A percentile compares a stretch with the other conserved stretches of the same genome.
Conservation (phyloP, 2,888 invertebrate genomes). For the Willowsia nigromaculata region DNA sequence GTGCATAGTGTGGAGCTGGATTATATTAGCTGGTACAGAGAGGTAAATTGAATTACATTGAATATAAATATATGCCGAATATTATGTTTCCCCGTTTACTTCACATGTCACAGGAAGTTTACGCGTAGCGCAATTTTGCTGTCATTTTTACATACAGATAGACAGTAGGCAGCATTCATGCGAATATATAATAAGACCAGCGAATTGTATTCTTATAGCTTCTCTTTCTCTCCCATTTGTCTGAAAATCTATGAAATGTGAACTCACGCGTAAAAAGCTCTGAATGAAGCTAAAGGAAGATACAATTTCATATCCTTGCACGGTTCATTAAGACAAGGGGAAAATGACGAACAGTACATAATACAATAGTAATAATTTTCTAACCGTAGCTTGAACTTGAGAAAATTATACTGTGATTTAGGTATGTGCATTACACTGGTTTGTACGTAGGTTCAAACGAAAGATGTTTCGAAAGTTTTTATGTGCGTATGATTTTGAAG, state of each 20-base stretch:
- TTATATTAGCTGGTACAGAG: neutral
- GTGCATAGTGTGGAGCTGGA: neutral
- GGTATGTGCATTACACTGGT: neutral
- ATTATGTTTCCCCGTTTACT: neutral
- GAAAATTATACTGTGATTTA: neutral
- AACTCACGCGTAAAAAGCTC: neutral
- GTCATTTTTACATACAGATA: too few species aligned
- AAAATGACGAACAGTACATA: neutral
- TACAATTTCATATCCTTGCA: conserved; percentile 1
- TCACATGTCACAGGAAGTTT: neutral
- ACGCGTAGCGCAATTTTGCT: neutral
- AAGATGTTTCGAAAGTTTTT: neutral
- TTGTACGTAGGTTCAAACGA: neutral
- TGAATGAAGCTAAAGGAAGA: neutral
- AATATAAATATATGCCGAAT: neutral
- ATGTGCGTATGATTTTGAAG: neutral
- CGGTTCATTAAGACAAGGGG: conserved; percentile 11
- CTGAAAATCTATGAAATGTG: neutral
- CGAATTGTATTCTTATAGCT: neutral
- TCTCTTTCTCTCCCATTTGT: neutral
- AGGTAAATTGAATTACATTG: neutral
- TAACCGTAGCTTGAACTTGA: neutral
- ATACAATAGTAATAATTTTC: neutral
- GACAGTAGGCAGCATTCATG: too few species aligned
- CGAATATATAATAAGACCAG: too few species aligned